Base-by-base conservation (phyloP, 2,888 invertebrate genomes). In the Cinara cedri region DNA sequence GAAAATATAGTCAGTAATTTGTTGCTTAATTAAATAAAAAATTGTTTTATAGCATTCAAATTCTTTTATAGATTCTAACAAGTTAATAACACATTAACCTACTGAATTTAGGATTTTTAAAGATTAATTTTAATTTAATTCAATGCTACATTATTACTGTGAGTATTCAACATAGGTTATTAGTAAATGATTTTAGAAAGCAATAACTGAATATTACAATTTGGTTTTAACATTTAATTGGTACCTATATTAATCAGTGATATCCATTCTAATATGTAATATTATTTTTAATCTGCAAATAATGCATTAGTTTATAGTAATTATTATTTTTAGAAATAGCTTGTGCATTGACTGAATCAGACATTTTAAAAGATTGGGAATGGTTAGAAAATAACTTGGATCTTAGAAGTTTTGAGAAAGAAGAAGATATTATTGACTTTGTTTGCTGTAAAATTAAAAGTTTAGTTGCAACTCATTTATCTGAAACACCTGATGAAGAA, bases 361-460 rank as follows among this genome's bases (percentile, higher is more conserved):
- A 98, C 85, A 97, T 98, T 80, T 87, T 91, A 34, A 90, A 91
- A 85, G 93, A 98, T 86, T 99, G 98, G 98, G 91, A 93, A 85
- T 98, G 97, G 97, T 87, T 99, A 16, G 91, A 94, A 84, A 89
- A 90, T 75, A 93, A 97, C 88, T 89, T 99, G 1, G 90, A 94
- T 84, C 87, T 98, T 57, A 92, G 93, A 86, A 92, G 94, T 63
- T 97, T 98, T 88, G 97, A 98, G 83, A 92, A 89, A 57, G 96
- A 97, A 85, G 95, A 96, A 83, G 98, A 98, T 86, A 90, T 96
- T 10, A 96, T 96, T 16, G 95, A 96, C 83, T 98, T 97, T 89
- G 97, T 98, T 0, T 91, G 91, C 83, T 96, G 97, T 85, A 98
- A 98, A 89, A 94, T 98, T 82, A 94, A 97, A 86, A 96, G 97